A percentile compares a stretch with the other conserved stretches of the same genome.
Conservation (phyloP, 1,140 invertebrate species). For the Caenorhabditis tropicalis region DNA sequence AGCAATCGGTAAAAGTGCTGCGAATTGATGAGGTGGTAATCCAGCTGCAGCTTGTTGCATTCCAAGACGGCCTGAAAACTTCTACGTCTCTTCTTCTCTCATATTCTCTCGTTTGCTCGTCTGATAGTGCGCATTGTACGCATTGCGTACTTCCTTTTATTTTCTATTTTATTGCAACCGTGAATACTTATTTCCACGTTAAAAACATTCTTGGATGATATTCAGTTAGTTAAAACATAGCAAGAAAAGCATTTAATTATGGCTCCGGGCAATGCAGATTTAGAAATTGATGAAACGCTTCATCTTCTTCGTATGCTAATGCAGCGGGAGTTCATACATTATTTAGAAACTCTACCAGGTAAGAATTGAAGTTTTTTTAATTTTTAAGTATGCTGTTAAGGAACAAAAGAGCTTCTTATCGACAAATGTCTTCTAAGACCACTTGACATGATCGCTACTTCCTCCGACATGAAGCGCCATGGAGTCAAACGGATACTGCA, state of each 20-base stretch:
- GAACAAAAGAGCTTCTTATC: slow-evolving; percentile 16
- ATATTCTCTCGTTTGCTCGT: not conserved
- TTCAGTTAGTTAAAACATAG: not conserved
- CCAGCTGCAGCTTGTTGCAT: slow-evolving; percentile 46
- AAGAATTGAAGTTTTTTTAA: too few relatives aligned
- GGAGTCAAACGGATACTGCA: slow-evolving; percentile 5
- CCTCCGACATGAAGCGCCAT: slow-evolving; percentile 21
- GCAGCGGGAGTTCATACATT: slow-evolving; percentile 36
- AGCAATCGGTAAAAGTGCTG: slow-evolving; percentile 49
- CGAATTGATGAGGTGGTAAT: slow-evolving; percentile 49
- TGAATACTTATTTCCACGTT: not conserved
- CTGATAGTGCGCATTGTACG: not conserved
- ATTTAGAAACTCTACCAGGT: slow-evolving; percentile 33
- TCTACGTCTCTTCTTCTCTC: slow-evolving; percentile 20
- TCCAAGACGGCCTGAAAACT: slow-evolving; percentile 40
- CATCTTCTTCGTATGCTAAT: slow-evolving; percentile 13
- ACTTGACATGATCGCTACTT: slow-evolving; percentile 19
- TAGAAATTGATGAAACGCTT: slow-evolving; percentile 19
- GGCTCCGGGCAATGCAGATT: not conserved
- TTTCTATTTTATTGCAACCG: not conserved
- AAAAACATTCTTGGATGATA: not conserved
- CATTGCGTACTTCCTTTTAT: not conserved
- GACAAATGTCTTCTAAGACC: slow-evolving; percentile 16
- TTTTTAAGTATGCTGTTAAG: not conserved
- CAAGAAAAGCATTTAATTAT: not conserved